Base-by-base conservation (phyloP, 2,888 invertebrate genomes). In the Atethmia centrago region DNA sequence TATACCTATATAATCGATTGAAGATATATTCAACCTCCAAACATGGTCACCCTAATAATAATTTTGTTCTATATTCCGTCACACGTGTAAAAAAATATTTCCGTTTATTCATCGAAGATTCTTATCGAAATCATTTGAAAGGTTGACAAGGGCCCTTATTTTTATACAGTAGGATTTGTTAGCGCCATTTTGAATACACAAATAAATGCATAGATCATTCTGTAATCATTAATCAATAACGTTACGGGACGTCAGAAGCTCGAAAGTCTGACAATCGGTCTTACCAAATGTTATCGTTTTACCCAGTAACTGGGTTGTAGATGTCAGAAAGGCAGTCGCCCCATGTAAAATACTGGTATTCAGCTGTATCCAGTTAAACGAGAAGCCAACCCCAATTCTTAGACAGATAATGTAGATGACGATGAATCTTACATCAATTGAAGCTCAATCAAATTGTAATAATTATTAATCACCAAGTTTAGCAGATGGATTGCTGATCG, bases 91-190 rank as follows among this genome's bases (percentile, higher is more conserved):
- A 75, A n/a, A 76, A 64, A 49, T 2, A 49, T 59, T 53, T 64
- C 79, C 42, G 47, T n/a, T 42, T 64, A 12, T 42, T 64, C 25
- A 21, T 63, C 19, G 16, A 51, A 31, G 72, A 79, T 79, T 19
- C 51, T 62, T 79, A 79, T 79, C 79, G 2, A 42, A 62, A 58
- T 25, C 14, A 79, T 71, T 77, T 64, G 45, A 62, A 70, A 55
- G 21, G 9, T 25, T 40, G 19, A 56, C 42, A 70, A 4, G 36
- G n/a, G 8, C 10, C 28, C 47, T 40, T 67, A 51, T 71, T 62
- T 14, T 8, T 71, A 78, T 21, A 28, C 79, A 49, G 42, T 28
- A 14, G 14, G 51, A 61, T 47, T 49, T 53, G 45, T 45, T 3
- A 14, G 14, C 19, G 47, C 47, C 47, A 61, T 71, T 53, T 59